These are phyloP conservation scores for Chironomus striatipennis DNA, from an alignment of 1,140 invertebrate genomes.

Conservation along the genomic window DNA sequence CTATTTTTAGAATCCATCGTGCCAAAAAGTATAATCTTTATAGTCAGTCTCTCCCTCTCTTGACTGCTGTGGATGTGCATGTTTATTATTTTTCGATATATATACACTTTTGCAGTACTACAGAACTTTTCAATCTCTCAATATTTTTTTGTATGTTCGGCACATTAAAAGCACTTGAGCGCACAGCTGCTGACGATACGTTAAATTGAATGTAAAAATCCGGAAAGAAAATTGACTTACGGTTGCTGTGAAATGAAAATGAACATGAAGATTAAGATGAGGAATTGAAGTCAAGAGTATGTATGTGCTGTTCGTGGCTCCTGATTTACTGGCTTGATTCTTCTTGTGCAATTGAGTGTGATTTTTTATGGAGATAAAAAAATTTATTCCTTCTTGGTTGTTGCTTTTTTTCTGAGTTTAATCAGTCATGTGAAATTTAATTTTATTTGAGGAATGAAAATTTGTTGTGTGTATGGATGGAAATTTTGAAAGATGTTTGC, in stretches of 20 bases:
- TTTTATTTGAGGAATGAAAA: too few relatives aligned
- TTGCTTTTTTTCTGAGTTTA: too few relatives aligned
- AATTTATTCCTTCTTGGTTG: too few relatives aligned
- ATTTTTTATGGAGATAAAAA: too few relatives aligned
- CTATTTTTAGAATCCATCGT: constrained; percentile 8
- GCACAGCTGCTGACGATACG: not conserved
- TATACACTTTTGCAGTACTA: not conserved
- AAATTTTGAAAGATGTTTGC: too few relatives aligned
- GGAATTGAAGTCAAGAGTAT: not conserved
- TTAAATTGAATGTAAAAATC: not conserved
- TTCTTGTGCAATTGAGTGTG: too few relatives aligned
- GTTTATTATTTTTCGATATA: constrained; percentile 11
- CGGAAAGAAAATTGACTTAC: not conserved
- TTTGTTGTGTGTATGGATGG: too few relatives aligned
- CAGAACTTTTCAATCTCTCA: too few relatives aligned
- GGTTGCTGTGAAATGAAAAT: not conserved
- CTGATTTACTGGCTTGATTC: too few relatives aligned
- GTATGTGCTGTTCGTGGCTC: too few relatives aligned
- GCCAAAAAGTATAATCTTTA: not conserved
- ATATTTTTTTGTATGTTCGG: not conserved
- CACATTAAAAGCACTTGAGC: constrained; percentile 1
- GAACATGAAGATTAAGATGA: not conserved
- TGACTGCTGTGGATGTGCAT: not conserved
- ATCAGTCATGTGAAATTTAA: too few relatives aligned
- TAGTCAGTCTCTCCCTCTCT: too few relatives aligned